These are phyloP conservation scores for Zoanthus gigantus DNA, from an alignment of 92 coral and sea anemone genomes.

Conservation along the genomic window DNA sequence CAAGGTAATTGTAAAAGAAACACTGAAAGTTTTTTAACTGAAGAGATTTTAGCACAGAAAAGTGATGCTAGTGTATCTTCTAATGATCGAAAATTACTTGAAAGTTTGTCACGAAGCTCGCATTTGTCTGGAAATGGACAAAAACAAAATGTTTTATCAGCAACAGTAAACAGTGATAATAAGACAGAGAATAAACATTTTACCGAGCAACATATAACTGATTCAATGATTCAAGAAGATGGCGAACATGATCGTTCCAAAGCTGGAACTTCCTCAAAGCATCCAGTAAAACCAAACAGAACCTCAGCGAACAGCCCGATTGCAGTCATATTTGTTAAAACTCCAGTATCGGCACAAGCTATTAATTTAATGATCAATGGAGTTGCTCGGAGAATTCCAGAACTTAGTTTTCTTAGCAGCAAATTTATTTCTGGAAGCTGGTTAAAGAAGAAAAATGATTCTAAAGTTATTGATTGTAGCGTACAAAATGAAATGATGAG, in stretches of 20 bases:
- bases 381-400: slow-evolving; percentile 39
- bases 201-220: not conserved
- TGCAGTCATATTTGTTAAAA: slow-evolving; percentile 63
- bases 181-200: not conserved
- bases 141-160: not conserved
- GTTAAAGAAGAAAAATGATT: slow-evolving; percentile 42
- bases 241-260: no score
- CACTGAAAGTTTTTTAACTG: not conserved
- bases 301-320: slow-evolving; percentile 46
- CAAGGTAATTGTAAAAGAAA: not conserved
- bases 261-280: not conserved
- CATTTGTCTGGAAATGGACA: not conserved
- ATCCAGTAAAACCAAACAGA: not conserved
- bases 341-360: slow-evolving; percentile 67
- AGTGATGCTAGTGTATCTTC: not conserved
- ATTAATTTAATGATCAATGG: slow-evolving; percentile 65
- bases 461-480: slow-evolving; percentile 32
- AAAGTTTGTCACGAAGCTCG: slow-evolving; percentile 7
- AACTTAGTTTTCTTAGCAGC: slow-evolving; percentile 68
- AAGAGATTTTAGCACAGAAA: not conserved
- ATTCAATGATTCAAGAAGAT: not conserved
- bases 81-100: not conserved
- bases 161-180: not conserved
- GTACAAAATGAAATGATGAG: slow-evolving; percentile 55
- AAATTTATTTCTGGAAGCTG: slow-evolving; percentile 52